Evolutionary conservation across 1,140 invertebrate species (phyloP).

Genomic region (Listronotus oregonensis): DNA sequence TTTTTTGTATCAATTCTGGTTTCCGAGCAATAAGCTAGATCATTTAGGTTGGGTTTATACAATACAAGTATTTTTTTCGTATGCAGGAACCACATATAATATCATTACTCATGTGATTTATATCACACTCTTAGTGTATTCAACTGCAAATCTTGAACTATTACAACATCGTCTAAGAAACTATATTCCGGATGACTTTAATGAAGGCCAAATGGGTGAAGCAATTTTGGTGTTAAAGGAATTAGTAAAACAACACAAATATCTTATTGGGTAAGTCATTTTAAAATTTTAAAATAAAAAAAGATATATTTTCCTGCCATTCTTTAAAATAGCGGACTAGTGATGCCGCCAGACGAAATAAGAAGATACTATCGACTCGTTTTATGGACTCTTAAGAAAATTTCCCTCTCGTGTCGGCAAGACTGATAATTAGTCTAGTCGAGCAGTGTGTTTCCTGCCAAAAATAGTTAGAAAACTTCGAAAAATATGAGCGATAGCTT

Average conservation of each 20-base stretch:
- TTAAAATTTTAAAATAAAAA: too few species aligned
- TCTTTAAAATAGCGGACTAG: too few species aligned
- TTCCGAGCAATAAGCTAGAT: slow-evolving; percentile 20
- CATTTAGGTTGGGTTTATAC: slow-evolving; percentile 2
- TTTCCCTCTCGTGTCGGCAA: too few species aligned
- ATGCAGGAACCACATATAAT: neutral
- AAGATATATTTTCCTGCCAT: too few species aligned
- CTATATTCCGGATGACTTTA: neutral
- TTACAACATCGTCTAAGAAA: slow-evolving; percentile 12
- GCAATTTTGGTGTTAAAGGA: slow-evolving; percentile 1
- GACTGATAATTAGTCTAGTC: too few species aligned
- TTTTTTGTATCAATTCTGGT: slow-evolving; percentile 15
- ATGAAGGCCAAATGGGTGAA: neutral
- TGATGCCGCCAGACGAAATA: too few species aligned
- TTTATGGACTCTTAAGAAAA: too few species aligned
- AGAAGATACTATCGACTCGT: too few species aligned
- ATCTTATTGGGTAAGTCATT: slow-evolving; percentile 13
- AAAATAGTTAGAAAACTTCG: too few species aligned
- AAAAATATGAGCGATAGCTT: too few species aligned
- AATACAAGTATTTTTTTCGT: neutral
- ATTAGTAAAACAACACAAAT: neutral
- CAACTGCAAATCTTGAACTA: slow-evolving; percentile 2
- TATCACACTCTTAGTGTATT: slow-evolving; percentile 7
- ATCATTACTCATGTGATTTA: slow-evolving; percentile 12
- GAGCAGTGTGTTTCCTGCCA: too few species aligned